Conservation (phyloP, 2,888 invertebrate species). For the Trichopria drosophilae region DNA sequence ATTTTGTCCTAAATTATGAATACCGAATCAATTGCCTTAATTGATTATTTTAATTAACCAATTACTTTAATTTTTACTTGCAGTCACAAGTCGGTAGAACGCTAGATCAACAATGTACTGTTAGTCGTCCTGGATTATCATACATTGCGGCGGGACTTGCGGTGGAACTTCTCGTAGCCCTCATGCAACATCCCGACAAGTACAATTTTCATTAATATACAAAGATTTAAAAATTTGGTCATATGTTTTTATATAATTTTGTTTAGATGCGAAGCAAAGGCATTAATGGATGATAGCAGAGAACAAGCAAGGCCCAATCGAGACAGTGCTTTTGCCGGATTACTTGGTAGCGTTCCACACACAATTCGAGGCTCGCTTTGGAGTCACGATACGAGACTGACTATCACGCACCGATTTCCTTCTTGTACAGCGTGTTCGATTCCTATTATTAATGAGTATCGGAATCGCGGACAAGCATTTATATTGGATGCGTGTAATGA, state of each 20-base stretch:
- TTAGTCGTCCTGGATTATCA: conserved; percentile 91
- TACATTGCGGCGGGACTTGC: conserved; percentile 88
- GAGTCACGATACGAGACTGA: conserved; percentile 77
- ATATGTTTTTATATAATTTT: conserved; percentile 1
- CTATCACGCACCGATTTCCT: conserved; percentile 82
- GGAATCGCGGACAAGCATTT: conserved; percentile 60
- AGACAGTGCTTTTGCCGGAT: conserved; percentile 60
- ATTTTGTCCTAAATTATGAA: not conserved
- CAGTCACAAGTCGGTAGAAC: conserved; percentile 90
- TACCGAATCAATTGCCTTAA: conserved; percentile 2
- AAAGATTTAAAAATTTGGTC: no score
- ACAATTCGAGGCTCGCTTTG: conserved; percentile 91
- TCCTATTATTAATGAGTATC: conserved; percentile 54
- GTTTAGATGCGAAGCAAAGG: conserved; percentile 48
- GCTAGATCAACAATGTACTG: conserved; percentile 97
- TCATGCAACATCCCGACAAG: conserved; percentile 83
- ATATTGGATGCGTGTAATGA: conserved; percentile 65
- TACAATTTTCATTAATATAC: conserved; percentile 52
- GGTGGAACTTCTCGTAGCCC: conserved; percentile 83
- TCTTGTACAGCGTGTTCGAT: conserved; percentile 92
- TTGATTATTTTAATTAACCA: conserved; percentile 5
- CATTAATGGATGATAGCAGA: conserved; percentile 60
- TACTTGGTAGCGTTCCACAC: conserved; percentile 86
- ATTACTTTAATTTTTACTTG: conserved; percentile 39
- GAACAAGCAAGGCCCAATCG: conserved; percentile 53